These are phyloP conservation scores for Camelus dromedarius DNA, from an alignment of 2,113 vertebrate genomes.

Conservation along the genomic window DNA sequence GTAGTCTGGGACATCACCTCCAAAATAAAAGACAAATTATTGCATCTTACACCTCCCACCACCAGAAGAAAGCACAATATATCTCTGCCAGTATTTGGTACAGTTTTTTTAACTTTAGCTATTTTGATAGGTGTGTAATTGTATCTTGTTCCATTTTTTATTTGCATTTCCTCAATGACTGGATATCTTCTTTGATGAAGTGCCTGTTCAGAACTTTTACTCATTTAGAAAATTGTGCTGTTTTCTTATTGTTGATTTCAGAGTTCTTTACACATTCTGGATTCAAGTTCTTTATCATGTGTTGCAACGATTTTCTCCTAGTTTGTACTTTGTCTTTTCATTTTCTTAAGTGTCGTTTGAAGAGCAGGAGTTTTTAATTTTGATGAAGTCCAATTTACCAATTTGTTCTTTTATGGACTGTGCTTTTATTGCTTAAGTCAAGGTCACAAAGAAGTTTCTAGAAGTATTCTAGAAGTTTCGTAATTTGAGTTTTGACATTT, in stretches of 20 bases:
- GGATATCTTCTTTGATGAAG: neutral
- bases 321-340: neutral
- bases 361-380: neutral
- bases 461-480: neutral
- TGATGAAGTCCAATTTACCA: neutral
- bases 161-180: neutral
- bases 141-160: neutral
- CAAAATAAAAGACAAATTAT: neutral
- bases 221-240: neutral
- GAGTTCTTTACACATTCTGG: neutral
- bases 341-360: neutral
- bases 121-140: neutral
- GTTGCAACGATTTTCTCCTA: neutral
- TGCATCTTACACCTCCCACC: neutral
- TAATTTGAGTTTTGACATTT: neutral
- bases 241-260: neutral
- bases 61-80: constrained; percentile 1
- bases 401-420: neutral
- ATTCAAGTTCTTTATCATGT: neutral
- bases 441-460: neutral
- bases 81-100: neutral
- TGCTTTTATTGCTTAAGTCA: neutral
- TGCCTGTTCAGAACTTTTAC: neutral
- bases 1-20: neutral
- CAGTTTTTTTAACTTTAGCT: neutral